Evolutionary conservation across 2,888 invertebrate genomes (phyloP), one percentile per base, ranked within the genome.

Genomic region (Lypha dubia): DNA sequence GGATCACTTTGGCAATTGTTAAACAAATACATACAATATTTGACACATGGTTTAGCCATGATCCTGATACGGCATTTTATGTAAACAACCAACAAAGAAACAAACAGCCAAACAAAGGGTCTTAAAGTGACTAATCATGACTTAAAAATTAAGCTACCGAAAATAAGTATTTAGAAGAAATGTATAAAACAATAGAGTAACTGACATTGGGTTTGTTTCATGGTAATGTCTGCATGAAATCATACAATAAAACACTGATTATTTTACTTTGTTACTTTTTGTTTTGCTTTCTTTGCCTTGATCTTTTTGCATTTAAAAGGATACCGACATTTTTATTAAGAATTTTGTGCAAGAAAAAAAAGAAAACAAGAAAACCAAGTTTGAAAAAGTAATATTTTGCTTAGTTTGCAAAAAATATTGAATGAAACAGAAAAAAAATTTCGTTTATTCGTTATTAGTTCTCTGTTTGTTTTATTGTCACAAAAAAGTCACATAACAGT

Each of bases 1-100:
- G 35, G 38, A 70, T 68, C 58, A 28, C 38, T 60, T n/a, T 32
- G 46, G 49, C 79, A 76, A 76, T 79, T 84, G 67, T 20, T 60
- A 62, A 73, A 77, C 24, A 84, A 62, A 73, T 53, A n/a, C n/a
- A n/a, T n/a, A 73, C 53, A 44, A 74, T 41, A 76, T 81, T 76
- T 84, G 65, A 71, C 62, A 83, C 80, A 80, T 77, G 73, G 80
- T 80, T 84, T 81, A 77, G 77, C 73, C 77, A 81, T 84, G 79
- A 83, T 79, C 58, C 76, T 67, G 35, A 68, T 60, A 28, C 58
- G 41, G 63, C 20, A 22, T 28, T 65, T 24, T 41, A n/a, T 22
- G 32, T 44, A 46, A 65, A 65, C 56, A 56, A 56, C 22, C n/a
- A 28, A 56, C 2, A 28, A n/a, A n/a, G n/a, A n/a, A n/a, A n/a